Base-by-base conservation (phyloP, 2,888 invertebrate genomes). In the Cataglyphis altisquamis region DNA sequence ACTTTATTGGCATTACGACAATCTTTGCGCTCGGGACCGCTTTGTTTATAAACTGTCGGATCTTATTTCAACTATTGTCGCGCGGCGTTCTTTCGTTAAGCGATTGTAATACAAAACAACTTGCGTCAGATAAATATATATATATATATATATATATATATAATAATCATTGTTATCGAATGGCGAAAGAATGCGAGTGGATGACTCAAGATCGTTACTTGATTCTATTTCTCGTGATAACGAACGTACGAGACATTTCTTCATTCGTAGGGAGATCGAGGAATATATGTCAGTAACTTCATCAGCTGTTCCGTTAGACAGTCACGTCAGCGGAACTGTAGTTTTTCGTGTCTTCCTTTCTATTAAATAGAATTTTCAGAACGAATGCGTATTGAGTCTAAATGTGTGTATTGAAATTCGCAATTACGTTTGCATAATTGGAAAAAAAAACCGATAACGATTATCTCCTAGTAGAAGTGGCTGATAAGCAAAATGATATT, bases 261-360 rank as follows among this genome's bases (percentile, higher is more conserved):
- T 21, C 18, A 21, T 29, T 29, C 48, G 57, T 12, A 15, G 39
- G 8, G 6, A 39, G 15, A 36, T 6, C 39, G 12, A 12, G 36
- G 21, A n/a, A 57, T 73, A 32, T 29, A 39, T 39, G 36, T 67
- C 21, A 15, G 29, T 21, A 41, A 6, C 52, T 9, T 55, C 29
- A n/a, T 74, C 82, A 82, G 81, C 81, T 82, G 82, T 82, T 64
- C 82, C 74, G 82, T 82, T 63, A 73, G 64, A 12, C 39, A n/a
- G 18, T 29, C 32, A 8, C 45, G 6, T 3, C 10, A 25, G 18
- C 15, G 21, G 41, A 4, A 29, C 1, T 21, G 64, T 21, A 5
- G 3, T 3, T 41, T 66, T 66, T 18, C 8, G 15, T 15, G 18
- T 29, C 32, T 62, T 32, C 12, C 15, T 15, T 6, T 32, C 2